These are phyloP conservation scores for Calidris pugnax DNA, from an alignment of 2,113 vertebrate species.

Conservation along the genomic window DNA sequence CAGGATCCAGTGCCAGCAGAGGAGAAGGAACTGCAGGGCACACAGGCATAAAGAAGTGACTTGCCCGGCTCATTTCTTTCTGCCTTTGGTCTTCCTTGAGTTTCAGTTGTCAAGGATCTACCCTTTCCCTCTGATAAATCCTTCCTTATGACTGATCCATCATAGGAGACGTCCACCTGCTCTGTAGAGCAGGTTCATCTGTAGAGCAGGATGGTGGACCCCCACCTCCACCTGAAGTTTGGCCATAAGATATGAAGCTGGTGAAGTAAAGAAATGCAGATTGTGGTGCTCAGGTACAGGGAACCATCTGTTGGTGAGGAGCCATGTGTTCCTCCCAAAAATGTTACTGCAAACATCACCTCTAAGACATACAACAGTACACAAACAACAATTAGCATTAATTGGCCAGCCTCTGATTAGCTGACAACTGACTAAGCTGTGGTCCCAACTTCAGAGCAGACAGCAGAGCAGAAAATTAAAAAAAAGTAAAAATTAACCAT, in stretches of 20 bases:
- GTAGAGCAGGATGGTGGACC: not conserved
- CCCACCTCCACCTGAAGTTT: not conserved
- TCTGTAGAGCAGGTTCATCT: too few relatives aligned
- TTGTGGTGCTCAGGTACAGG: not conserved
- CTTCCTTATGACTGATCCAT: not conserved
- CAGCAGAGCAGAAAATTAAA: not conserved
- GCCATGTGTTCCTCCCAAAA: not conserved
- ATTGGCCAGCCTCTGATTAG: not conserved
- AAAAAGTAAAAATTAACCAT: not conserved
- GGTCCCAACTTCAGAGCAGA: not conserved
- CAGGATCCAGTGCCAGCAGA: not conserved
- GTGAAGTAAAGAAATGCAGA: not conserved
- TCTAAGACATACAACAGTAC: not conserved
- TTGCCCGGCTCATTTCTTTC: not conserved
- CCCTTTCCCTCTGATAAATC: not conserved
- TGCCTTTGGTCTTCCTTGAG: not conserved
- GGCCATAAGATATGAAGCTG: not conserved
- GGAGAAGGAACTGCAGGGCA: not conserved
- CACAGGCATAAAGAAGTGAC: fast-evolving
- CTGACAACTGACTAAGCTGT: not conserved
- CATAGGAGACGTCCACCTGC: not conserved
- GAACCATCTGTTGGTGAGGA: fast-evolving
- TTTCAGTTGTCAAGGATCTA: not conserved
- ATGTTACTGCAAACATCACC: not conserved
- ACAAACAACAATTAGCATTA: not conserved